phyloP scores from a whole-genome alignment of 1,140 invertebrate genomes.

The Onthophagus taurus region DNA sequence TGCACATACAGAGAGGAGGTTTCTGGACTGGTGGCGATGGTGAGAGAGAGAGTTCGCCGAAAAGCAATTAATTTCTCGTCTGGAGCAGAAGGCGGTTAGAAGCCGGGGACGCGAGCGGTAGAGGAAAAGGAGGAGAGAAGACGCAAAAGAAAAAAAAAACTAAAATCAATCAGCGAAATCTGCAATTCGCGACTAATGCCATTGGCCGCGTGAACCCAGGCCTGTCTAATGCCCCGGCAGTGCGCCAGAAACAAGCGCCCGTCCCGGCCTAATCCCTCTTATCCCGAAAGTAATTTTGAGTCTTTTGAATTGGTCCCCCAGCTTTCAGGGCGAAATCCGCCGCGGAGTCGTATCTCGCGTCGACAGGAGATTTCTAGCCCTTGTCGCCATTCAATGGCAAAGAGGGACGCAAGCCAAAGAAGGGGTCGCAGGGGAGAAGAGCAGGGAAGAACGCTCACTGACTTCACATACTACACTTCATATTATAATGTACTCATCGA shows the following conservation, averaged over 20 bases:
- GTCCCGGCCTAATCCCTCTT: constrained; percentile 38
- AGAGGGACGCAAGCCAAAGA: constrained; percentile 9
- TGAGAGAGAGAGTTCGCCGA: constrained; percentile 3
- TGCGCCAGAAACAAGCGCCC: constrained; percentile 35
- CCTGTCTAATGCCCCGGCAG: constrained; percentile 32
- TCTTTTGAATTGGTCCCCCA: constrained; percentile 39
- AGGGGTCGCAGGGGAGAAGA: constrained; percentile 3
- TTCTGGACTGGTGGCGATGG: no score
- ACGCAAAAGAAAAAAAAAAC: constrained; percentile 18
- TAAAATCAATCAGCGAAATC: constrained; percentile 30
- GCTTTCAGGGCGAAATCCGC: constrained; percentile 35
- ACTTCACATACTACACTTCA: no score
- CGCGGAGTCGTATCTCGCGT: constrained; percentile 31
- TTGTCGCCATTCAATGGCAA: constrained; percentile 12
- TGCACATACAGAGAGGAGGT: no score
- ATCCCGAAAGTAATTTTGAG: constrained; percentile 41
- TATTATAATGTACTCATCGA: no score
- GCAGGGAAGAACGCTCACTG: no score
- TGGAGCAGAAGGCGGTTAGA: no score
- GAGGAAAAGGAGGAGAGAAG: no score
- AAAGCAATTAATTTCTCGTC: constrained; percentile 24
- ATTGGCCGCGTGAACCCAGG: constrained; percentile 31
- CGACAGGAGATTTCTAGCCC: constrained; percentile 21
- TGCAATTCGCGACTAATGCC: constrained; percentile 29
- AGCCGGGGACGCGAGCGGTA: no score